Evolutionary conservation across 2,888 invertebrate species (phyloP), one percentile per base, ranked within the genome.

Genomic region (Fragum sueziense): DNA sequence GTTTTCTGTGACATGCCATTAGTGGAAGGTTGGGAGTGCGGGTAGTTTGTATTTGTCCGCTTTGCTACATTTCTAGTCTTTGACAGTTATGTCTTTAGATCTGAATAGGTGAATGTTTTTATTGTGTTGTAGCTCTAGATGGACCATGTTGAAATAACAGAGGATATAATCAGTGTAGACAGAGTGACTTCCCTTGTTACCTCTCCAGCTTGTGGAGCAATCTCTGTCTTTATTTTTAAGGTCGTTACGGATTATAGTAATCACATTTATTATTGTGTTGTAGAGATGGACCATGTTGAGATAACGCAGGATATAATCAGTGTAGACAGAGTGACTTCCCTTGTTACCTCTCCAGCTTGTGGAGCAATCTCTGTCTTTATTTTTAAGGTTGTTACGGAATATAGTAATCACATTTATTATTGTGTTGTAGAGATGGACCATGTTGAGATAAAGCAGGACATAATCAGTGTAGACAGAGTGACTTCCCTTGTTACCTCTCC

Each of bases 351-450:
- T 27, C 90, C 93, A 54, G 76, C 89, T 6, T 98, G 97, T 92
- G 99, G 98, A 11, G 98, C 98, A 4, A 95, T 97, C 67, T 97
- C 98, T 0, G 91, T 97, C 34, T 99, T 99, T 93, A 95, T 98
- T 70, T 98, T 98, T 93, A 82, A 74, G 85, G n/a, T n/a, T n/a
- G n/a, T n/a, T n/a, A n/a, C n/a, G n/a, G n/a, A n/a, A n/a, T n/a
- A n/a, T n/a, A n/a, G n/a, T n/a, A n/a, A n/a, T n/a, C n/a, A n/a
- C n/a, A n/a, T n/a, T n/a, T n/a, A n/a, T n/a, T n/a, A n/a, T n/a
- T n/a, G 2, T 34, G 59, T 47, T 54, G 4, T 33, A 20, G 68
- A 73, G 74, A 91, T 90, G 89, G 91, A 93, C 70, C 77, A 86
- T 83, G 85, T 93, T 4, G 88, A 91, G 52, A 77, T 98, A 65